These are phyloP conservation scores for Drosophila villosipedis DNA, from an alignment of 2,888 invertebrate genomes.

Conservation along the genomic window DNA sequence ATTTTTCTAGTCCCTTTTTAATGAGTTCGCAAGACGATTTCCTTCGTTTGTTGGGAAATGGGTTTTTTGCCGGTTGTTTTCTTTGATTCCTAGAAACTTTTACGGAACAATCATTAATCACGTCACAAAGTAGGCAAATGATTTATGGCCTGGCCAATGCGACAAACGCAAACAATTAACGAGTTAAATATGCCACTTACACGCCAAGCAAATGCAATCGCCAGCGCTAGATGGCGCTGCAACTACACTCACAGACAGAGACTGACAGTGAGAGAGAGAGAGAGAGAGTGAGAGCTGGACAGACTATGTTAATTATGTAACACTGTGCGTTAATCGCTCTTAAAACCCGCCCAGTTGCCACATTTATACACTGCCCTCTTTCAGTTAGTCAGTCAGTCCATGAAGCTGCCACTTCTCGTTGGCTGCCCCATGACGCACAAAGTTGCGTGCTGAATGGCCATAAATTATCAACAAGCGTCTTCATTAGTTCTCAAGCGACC, in stretches of 20 bases:
- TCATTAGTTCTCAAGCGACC: conserved; percentile 68
- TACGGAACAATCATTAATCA: conserved; percentile 55
- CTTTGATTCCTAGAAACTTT: conserved; percentile 19
- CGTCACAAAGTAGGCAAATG: conserved; percentile 51
- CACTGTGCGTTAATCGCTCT: conserved; percentile 48
- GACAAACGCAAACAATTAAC: conserved; percentile 73
- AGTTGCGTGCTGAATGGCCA: conserved; percentile 64
- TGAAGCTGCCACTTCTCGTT: conserved; percentile 10
- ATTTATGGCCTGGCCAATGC: conserved; percentile 62
- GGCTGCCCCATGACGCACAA: conserved; percentile 60
- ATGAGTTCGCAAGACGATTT: conserved; percentile 14
- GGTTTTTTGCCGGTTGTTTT: neutral
- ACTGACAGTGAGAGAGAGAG: neutral
- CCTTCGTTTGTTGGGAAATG: conserved; percentile 7
- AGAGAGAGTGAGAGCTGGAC: conserved; percentile 3
- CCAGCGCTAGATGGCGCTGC: conserved; percentile 51
- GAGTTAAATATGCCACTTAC: conserved; percentile 69
- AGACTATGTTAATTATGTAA: conserved; percentile 58
- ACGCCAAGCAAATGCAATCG: conserved; percentile 42
- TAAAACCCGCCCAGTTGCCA: conserved; percentile 18
- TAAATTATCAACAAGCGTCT: conserved; percentile 72
- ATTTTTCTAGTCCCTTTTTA: conserved; percentile 4
- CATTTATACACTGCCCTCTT: neutral
- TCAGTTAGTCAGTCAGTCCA: conserved; percentile 2
- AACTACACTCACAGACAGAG: neutral